Conservation (phyloP, 2,113 vertebrate species). For the Columbina picui region DNA sequence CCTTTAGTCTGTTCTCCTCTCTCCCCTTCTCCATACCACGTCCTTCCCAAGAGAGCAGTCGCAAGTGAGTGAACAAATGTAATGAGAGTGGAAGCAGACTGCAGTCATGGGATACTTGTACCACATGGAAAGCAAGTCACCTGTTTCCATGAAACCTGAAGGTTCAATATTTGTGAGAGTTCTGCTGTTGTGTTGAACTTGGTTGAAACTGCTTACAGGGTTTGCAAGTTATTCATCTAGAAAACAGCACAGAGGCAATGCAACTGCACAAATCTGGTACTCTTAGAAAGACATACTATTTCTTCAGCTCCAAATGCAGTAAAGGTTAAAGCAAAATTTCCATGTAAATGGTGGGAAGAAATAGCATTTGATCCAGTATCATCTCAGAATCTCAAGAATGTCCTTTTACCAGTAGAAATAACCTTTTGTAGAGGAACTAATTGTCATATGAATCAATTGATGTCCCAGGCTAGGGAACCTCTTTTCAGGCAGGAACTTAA, state of each 20-base stretch:
- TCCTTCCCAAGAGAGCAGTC: background rate
- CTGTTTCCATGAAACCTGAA: background rate
- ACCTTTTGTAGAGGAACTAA: background rate
- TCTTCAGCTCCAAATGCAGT: background rate
- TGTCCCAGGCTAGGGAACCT: background rate
- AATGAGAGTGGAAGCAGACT: slow-evolving; percentile 30
- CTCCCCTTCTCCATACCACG: background rate
- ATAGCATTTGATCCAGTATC: background rate
- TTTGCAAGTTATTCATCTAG: background rate
- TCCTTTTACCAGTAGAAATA: background rate
- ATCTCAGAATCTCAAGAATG: background rate
- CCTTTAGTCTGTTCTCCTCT: background rate
- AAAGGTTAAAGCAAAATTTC: background rate
- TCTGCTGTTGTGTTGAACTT: background rate
- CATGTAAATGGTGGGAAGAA: background rate
- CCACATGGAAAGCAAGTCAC: background rate
- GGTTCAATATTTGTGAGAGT: background rate
- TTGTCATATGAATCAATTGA: background rate
- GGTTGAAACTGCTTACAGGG: background rate
- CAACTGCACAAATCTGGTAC: background rate
- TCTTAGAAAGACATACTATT: background rate
- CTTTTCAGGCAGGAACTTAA: background rate
- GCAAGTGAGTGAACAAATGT: slow-evolving; percentile 1
- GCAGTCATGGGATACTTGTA: background rate
- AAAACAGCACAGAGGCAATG: accelerated